A percentile compares a stretch with the other conserved stretches of the same genome.
Evolutionary conservation across 2,888 invertebrate species (phyloP).

Genomic region (Ditylenchus weischeri): DNA sequence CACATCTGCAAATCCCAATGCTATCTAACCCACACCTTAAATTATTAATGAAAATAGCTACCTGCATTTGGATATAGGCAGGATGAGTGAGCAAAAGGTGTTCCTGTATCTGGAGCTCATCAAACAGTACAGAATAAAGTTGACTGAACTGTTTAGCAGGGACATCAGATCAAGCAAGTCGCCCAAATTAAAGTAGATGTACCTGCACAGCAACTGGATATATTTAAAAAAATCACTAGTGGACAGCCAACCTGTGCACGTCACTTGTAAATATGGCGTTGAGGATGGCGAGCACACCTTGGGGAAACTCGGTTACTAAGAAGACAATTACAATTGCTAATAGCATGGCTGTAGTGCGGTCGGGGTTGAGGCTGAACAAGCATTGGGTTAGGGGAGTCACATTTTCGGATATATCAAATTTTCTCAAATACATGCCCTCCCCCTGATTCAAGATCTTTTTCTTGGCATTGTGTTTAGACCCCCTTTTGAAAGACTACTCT

Average conservation of each 20-base stretch:
- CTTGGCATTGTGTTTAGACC: no score
- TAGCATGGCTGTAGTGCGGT: constrained; percentile 63
- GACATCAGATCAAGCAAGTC: constrained; percentile 37
- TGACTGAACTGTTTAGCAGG: constrained; percentile 35
- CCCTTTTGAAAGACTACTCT: no score
- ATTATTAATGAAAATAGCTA: background rate
- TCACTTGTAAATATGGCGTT: constrained; percentile 54
- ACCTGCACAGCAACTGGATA: background rate
- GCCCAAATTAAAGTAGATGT: constrained; percentile 34
- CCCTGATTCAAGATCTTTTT: no score
- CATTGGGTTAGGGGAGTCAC: background rate
- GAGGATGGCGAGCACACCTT: constrained; percentile 58
- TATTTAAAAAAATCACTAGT: background rate
- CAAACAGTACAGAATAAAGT: constrained; percentile 39
- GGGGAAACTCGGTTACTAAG: constrained; percentile 63
- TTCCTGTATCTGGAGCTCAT: constrained; percentile 42
- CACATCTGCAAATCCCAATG: no score
- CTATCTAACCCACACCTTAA: no score
- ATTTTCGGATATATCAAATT: no score
- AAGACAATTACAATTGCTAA: constrained; percentile 62
- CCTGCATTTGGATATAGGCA: constrained; percentile 35
- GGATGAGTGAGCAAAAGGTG: constrained; percentile 51
- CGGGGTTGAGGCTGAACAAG: constrained; percentile 36
- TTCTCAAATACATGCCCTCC: no score
- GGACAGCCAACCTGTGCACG: constrained; percentile 35